Evolutionary conservation across 64 coral and sea anemone genomes (phyloP), one percentile per base, ranked within the genome.

Genomic region (Catalaphyllia jardinei): DNA sequence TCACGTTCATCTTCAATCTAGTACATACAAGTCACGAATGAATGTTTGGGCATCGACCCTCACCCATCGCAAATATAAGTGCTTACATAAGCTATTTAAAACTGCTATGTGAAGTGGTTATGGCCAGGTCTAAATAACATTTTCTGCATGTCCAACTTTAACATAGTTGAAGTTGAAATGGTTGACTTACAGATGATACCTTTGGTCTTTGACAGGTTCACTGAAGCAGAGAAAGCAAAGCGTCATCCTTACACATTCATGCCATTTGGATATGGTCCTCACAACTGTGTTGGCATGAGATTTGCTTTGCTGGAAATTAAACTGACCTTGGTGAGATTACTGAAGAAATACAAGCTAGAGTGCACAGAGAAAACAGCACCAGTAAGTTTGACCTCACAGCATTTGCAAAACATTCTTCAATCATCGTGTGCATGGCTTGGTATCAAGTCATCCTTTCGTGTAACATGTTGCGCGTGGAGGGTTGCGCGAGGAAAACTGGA

Each of bases 271-370:
- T 20, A 79, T 10, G 83, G 90, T 54, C 90, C 90, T 31, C 83
- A 60, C 31, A 52, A 50, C 19, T 92, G 83, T 77, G 62, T 92
- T 8, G 83, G 90, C 8, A 87, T 87, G 90, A 67, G 83, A 76
- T 92, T 92, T 86, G 90, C 83, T 16, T 86, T 92, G 64, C 73
- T 87, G 81, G 71, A 92, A 54, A 55, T 79, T 17, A 92, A 92
- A 19, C 59, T 92, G 52, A 79, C 90, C 8, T 74, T 92, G 33
- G 90, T 77, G 0, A 78, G 76, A 29, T 19, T 92, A 24, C 38
- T 87, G 51, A 92, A 79, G 29, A 35, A 92, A 22, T 92, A 65
- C 14, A 69, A 73, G 30, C 62, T 92, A 20, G 74, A 92, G 73
- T 60, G 38, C 11, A 76, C 79, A 24, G 67, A 63, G 54, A 62